Evolutionary conservation across 2,113 vertebrate genomes (phyloP), one percentile per base, ranked within the genome.

Genomic region (Mesoclemmys tuberculata): DNA sequence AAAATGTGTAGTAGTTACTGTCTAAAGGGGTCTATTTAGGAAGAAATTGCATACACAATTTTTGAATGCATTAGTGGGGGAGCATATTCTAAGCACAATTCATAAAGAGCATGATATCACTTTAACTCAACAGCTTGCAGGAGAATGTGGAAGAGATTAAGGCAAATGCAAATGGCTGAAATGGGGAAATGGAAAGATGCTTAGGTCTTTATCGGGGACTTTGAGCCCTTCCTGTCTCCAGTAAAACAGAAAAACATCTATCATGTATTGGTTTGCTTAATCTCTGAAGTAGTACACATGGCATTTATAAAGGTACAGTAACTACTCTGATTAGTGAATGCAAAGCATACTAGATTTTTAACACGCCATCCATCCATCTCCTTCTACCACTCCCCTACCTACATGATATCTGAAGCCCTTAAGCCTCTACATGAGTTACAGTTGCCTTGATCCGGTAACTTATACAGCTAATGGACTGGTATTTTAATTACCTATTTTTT

Each of bases 1-100:
- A 97, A 97, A 97, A 96, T 83, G 90, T 85, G 80, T 89, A 87
- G 87, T 74, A 92, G 92, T 97, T 98, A 95, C 88, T 82, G 91
- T 87, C 95, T 96, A 97, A 98, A 97, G 88, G 87, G 75, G 75
- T 88, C 87, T 96, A 93, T 96, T 97, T 96, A 93, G 90, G 90
- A 91, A 83, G 86, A 93, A 98, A 97, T 97, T 91, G 85, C 86
- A 96, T 94, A 95, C 81, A 91, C 21, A 71, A 27, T 92, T 97
- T 96, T 87, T 93, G 82, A 97, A 98, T 96, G 89, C 91, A n/a
- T 97, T 97, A 92, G 79, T 89, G 91, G 77, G 90, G 85, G 79
- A 95, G 79, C 75, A 89, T 82, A 68, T 92, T 92, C 5, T 80
- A 83, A 94, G 88, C 91, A 95, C 89, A 93, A 94, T 92, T 96